Conservation (phyloP, 2,113 vertebrate genomes). For the Percina caprodes region DNA sequence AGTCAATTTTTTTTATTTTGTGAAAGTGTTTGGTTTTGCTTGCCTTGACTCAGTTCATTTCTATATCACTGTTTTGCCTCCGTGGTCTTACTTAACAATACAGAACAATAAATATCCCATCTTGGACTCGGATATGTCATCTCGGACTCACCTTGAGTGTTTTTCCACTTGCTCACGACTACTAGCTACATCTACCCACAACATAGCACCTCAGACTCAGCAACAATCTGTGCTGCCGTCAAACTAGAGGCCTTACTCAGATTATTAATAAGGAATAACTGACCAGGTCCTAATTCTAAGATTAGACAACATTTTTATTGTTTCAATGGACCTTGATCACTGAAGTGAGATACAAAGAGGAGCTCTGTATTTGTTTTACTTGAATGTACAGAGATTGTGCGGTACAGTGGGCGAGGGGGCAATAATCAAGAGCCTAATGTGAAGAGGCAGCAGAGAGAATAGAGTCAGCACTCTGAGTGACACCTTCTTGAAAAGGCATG, state of each 20-base stretch:
- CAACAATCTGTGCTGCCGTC: background rate
- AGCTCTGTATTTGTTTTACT: constrained; percentile 8
- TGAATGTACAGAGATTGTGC: background rate
- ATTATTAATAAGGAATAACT: background rate
- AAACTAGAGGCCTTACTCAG: background rate
- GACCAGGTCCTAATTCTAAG: background rate
- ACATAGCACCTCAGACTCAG: constrained; percentile 3
- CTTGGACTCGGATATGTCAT: too few species aligned
- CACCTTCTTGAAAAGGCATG: constrained; percentile 67
- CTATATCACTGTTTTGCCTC: too few species aligned
- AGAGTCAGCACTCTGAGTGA: constrained; percentile 74
- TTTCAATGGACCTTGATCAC: background rate
- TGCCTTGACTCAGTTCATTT: too few species aligned
- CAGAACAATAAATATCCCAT: too few species aligned
- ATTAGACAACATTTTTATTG: constrained; percentile 2
- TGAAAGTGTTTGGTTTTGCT: too few species aligned
- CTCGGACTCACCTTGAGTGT: too few species aligned
- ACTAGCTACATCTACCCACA: too few species aligned
- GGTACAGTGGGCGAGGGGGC: constrained; percentile 2
- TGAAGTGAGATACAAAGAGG: background rate
- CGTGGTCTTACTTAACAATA: too few species aligned
- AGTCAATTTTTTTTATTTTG: too few species aligned
- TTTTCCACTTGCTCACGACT: too few species aligned
- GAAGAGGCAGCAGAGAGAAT: constrained; percentile 76
- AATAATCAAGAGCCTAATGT: constrained; percentile 72